Evolutionary conservation across 2,888 invertebrate species (phyloP), one percentile per base, ranked within the genome.

Genomic region (Zootermopsis nevadensis): DNA sequence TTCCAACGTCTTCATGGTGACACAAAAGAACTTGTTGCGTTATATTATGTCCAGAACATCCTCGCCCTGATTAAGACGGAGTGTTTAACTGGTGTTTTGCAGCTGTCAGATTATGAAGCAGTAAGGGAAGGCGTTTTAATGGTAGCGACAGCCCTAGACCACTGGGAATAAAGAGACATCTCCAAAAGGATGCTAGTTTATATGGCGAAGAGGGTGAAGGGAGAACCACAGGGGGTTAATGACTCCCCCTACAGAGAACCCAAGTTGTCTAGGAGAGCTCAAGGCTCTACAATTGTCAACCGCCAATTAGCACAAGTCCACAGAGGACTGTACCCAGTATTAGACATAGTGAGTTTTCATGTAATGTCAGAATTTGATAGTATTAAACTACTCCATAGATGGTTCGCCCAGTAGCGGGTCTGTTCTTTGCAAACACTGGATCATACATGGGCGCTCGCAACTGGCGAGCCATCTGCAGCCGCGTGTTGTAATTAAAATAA

Each of bases 241-340:
- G 79, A 79, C 35, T 55, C 53, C 79, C 66, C 79, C 79, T 53
- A 79, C 79, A 66, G 60, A 79, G 79, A 79, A 74, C 74, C 38
- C 42, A 38, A 74, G 74, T 38, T 42, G 38, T 60, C 60, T 60
- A 60, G 24, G 38, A 22, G 79, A 66, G 30, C 24, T 8, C n/a
- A 66, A 66, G 48, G 77, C 27, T 30, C 30, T 53, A 1, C 60
- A 66, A 66, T 79, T 35, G 79, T 27, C 27, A 77, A 35, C 77
- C 77, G 38, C 77, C 79, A 79, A 79, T 79, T 79, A 79, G 79
- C 79, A 35, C 35, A 27, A 66, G n/a, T 55, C 60, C 31, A n/a
- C 31, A 22, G 60, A 66, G 79, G 33, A 60, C 35, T 35, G 66
- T 7, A 12, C n/a, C n/a, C n/a, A 38, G n/a, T 74, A 38, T 74